Percentiles rank a stretch among this genome's conserved stretches.
Conservation (phyloP, 1,140 invertebrate genomes). For the Euborellia annulipes region DNA sequence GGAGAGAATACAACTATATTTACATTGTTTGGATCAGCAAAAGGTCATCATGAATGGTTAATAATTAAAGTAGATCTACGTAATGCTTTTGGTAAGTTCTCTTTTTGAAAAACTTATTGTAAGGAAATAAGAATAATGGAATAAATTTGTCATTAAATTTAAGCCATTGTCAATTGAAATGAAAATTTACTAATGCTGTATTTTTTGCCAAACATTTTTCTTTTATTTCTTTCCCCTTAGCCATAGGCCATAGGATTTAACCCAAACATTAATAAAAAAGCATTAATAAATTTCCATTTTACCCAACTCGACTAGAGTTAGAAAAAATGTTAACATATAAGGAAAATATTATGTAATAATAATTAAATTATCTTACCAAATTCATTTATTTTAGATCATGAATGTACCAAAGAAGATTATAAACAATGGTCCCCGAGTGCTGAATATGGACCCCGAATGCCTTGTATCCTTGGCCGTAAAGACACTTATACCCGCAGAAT, state of each 20-base stretch:
- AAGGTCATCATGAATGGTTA: conserved; percentile 64
- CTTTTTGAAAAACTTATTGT: too few relatives aligned
- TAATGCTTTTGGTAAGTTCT: conserved; percentile 50
- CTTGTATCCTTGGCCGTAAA: conserved; percentile 61
- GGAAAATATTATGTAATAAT: background rate
- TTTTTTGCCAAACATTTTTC: too few relatives aligned
- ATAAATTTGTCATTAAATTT: too few relatives aligned
- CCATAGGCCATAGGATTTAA: too few relatives aligned
- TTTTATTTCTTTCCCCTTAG: too few relatives aligned
- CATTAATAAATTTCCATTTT: too few relatives aligned
- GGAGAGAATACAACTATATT: conserved; percentile 83
- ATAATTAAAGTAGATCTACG: conserved; percentile 68
- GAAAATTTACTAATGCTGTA: too few relatives aligned
- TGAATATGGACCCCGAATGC: conserved; percentile 31
- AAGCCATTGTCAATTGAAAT: too few relatives aligned
- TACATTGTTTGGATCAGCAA: conserved; percentile 73
- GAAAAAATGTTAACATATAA: background rate
- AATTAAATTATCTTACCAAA: background rate
- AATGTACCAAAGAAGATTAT: conserved; percentile 60
- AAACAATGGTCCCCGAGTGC: conserved; percentile 67
- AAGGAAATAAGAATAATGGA: too few relatives aligned
- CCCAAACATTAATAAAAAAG: too few relatives aligned
- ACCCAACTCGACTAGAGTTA: too few relatives aligned
- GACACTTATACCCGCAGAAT: conserved; percentile 57
- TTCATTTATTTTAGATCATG: conserved; percentile 25